phyloP scores from a whole-genome alignment of 2,797 vertebrate species.

The Hypotaenidia okinawae region DNA sequence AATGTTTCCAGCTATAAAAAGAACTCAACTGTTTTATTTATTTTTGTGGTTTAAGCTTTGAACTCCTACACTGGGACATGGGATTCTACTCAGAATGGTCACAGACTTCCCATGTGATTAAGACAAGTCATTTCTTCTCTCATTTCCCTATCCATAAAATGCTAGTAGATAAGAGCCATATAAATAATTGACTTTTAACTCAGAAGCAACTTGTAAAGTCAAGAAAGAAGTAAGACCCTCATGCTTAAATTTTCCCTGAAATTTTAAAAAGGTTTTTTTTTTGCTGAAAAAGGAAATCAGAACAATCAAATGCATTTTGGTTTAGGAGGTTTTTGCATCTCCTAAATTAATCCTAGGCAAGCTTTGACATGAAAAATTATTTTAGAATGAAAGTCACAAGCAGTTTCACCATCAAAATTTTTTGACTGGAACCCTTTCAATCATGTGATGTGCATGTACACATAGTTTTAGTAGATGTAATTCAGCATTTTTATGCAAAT shows the following conservation, averaged over 20 bases:
- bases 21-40: neutral
- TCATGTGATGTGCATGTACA: neutral
- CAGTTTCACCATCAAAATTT: neutral
- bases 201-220: neutral
- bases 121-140: neutral
- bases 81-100: neutral
- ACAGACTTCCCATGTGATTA: neutral
- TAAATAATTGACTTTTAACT: neutral
- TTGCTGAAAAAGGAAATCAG: neutral
- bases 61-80: neutral
- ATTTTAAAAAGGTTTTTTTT: neutral
- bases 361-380: neutral
- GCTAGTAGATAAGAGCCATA: neutral
- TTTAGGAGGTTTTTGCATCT: neutral
- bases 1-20: neutral
- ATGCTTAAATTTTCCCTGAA: neutral
- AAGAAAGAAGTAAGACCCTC: neutral
- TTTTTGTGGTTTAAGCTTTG: conserved; percentile 16
- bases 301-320: neutral
- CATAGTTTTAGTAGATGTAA: neutral
- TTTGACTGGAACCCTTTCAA: neutral
- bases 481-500: neutral
- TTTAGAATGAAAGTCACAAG: neutral
- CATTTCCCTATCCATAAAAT: neutral
- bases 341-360: neutral